Conservation (phyloP, 2,113 vertebrate genomes). For the Willisornis vidua region DNA sequence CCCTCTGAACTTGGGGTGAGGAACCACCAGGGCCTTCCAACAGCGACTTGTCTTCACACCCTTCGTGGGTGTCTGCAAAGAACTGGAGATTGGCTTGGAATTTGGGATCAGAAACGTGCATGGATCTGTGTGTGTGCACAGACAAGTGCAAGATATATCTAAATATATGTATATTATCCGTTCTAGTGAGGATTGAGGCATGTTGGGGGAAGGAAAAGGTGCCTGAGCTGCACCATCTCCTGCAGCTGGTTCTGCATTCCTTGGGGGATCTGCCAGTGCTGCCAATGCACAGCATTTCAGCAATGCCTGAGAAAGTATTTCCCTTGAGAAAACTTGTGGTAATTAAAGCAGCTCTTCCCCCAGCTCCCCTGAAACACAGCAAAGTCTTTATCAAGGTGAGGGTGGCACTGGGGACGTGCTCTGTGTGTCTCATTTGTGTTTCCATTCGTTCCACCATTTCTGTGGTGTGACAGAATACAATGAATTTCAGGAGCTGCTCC, state of each 20-base stretch:
- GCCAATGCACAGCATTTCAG: rapidly evolving
- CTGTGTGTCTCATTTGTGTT: rapidly evolving
- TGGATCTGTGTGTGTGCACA: background rate
- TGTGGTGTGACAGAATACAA: background rate
- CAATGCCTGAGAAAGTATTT: background rate
- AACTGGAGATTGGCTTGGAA: background rate
- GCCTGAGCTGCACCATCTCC: background rate
- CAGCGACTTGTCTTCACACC: rapidly evolving
- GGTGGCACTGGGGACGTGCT: background rate
- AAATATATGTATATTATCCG: too few species aligned
- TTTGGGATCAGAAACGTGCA: background rate
- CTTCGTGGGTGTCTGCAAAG: background rate
- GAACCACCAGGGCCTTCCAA: background rate
- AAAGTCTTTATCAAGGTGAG: background rate
- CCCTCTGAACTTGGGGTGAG: background rate
- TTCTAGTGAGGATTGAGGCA: background rate
- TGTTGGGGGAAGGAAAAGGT: rapidly evolving
- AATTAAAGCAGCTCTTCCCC: background rate
- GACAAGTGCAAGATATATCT: background rate
- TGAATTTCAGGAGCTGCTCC: background rate
- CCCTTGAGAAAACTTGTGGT: background rate
- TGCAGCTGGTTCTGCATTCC: rapidly evolving
- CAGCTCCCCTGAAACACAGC: background rate
- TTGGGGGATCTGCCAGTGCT: background rate
- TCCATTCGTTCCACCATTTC: background rate